Percentiles rank a stretch among this genome's conserved stretches.
Conservation (phyloP, 2,888 invertebrate genomes). For the Drosophila bunnanda region DNA sequence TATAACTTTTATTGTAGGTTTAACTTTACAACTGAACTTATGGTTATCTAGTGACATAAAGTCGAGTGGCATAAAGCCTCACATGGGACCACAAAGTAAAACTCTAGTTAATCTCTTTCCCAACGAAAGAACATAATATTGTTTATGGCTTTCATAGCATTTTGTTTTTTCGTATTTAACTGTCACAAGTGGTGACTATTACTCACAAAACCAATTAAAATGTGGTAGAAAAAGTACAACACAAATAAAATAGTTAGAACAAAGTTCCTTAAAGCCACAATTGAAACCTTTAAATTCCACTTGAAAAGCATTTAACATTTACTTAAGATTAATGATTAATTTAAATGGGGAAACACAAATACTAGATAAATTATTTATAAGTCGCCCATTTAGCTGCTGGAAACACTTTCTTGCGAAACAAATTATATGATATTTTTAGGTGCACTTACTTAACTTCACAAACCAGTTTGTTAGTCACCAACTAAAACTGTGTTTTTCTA, state of each 20-base stretch:
- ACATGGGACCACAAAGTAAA: not conserved
- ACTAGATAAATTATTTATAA: not conserved
- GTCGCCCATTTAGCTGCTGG: not conserved
- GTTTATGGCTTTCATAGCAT: not conserved
- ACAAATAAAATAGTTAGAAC: too few relatives aligned
- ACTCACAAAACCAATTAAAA: not conserved
- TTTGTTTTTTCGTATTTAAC: not conserved
- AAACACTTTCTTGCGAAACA: not conserved
- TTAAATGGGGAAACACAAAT: not conserved
- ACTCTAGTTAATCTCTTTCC: not conserved
- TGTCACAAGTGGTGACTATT: not conserved
- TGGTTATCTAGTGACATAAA: not conserved
- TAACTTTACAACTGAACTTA: constrained; percentile 2
- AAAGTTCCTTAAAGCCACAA: not conserved
- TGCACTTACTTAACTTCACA: not conserved
- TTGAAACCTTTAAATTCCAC: not conserved
- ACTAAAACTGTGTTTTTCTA: not conserved
- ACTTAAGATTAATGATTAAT: not conserved
- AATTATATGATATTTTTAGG: constrained; percentile 2
- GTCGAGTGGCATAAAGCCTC: not conserved
- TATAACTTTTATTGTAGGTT: not conserved
- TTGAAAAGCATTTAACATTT: too few relatives aligned
- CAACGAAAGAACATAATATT: not conserved
- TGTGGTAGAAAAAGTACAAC: not conserved
- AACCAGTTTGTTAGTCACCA: constrained; percentile 21